These are phyloP conservation scores for Bombus fervidus DNA, from an alignment of 1,140 invertebrate genomes.

Conservation along the genomic window DNA sequence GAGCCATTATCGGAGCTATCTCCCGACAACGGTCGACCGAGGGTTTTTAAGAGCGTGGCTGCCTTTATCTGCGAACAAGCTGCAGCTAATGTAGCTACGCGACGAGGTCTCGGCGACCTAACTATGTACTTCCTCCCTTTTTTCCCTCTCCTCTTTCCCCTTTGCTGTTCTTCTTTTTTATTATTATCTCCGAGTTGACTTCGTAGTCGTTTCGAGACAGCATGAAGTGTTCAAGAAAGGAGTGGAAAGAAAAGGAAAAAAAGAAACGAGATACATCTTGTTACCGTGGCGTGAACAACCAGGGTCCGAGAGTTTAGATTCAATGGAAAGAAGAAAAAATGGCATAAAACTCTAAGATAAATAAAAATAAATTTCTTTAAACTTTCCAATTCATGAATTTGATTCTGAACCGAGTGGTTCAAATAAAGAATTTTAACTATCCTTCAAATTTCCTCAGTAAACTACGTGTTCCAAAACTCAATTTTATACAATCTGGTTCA, in stretches of 20 bases:
- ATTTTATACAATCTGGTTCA: background rate
- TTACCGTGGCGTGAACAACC: conserved; percentile 5
- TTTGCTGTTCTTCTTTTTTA: conserved; percentile 17
- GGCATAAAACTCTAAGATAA: too few relatives aligned
- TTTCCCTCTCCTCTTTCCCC: background rate
- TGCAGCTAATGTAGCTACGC: conserved; percentile 75
- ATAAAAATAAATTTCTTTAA: too few relatives aligned
- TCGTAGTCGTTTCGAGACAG: conserved; percentile 25
- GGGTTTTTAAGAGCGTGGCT: conserved; percentile 73
- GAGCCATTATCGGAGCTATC: conserved; percentile 75
- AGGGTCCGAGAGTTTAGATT: conserved; percentile 10
- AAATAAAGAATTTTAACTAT: too few relatives aligned
- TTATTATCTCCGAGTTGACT: conserved; percentile 35
- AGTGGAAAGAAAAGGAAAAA: background rate
- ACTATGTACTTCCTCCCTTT: conserved; percentile 9
- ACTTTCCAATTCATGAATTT: too few relatives aligned
- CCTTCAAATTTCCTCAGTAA: too few relatives aligned
- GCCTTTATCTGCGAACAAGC: conserved; percentile 76
- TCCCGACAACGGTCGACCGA: conserved; percentile 68
- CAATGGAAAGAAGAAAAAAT: background rate
- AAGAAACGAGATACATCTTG: conserved; percentile 37
- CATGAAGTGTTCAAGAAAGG: conserved; percentile 25
- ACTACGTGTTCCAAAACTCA: background rate
- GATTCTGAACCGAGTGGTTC: too few relatives aligned
- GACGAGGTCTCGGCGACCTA: conserved; percentile 43